Conservation (phyloP, 1,140 invertebrate species). For the Manduca sexta region DNA sequence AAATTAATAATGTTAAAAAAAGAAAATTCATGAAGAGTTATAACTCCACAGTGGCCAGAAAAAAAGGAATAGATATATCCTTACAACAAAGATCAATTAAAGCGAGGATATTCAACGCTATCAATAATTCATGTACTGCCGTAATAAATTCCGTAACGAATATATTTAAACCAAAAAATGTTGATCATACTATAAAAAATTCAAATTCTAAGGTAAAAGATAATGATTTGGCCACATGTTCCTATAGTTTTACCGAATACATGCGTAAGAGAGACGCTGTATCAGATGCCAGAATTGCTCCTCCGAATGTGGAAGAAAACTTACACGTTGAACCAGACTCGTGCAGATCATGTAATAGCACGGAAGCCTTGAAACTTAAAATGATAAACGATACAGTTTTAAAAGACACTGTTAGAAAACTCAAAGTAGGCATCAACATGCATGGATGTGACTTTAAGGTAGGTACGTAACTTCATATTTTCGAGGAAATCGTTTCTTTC, state of each 20-base stretch:
- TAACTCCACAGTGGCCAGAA: slow-evolving; percentile 11
- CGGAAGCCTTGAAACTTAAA: slow-evolving; percentile 38
- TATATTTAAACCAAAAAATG: slow-evolving; percentile 36
- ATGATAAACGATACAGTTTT: slow-evolving; percentile 28
- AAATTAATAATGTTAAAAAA: slow-evolving; percentile 8
- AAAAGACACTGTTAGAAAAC: slow-evolving; percentile 47
- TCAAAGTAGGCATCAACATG: slow-evolving; percentile 61
- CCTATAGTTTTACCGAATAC: slow-evolving; percentile 49
- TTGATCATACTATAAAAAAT: background rate
- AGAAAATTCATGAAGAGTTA: slow-evolving; percentile 9
- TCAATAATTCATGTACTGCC: slow-evolving; percentile 51
- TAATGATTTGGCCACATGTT: slow-evolving; percentile 11
- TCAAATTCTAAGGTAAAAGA: slow-evolving; percentile 6
- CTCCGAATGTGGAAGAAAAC: background rate
- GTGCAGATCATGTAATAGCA: slow-evolving; percentile 51
- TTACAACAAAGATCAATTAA: slow-evolving; percentile 30
- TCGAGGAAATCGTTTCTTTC: slow-evolving; percentile 54
- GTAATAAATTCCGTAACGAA: slow-evolving; percentile 44
- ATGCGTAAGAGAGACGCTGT: slow-evolving; percentile 40
- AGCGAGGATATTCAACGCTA: slow-evolving; percentile 35
- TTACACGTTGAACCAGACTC: slow-evolving; percentile 8
- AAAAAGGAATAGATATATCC: slow-evolving; percentile 3
- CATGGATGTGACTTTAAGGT: slow-evolving; percentile 69
- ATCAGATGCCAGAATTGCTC: slow-evolving; percentile 2
- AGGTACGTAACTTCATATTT: slow-evolving; percentile 13